phyloP scores from a whole-genome alignment of 1,140 invertebrate species.

The Callitettix versicolor region DNA sequence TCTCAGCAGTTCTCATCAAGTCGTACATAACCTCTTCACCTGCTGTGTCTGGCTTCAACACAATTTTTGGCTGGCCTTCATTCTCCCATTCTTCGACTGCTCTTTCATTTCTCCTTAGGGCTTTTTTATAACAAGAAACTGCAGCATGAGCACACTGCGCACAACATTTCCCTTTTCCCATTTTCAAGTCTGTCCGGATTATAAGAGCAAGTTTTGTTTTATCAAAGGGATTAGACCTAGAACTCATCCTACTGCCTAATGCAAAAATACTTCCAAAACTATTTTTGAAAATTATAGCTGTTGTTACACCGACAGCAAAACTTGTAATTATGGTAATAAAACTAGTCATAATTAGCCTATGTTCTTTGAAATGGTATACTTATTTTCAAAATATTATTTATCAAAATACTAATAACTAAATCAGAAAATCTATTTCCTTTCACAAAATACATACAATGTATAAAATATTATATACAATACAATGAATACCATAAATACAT shows the following conservation, averaged over 20 bases:
- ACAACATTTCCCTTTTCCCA: slow-evolving; percentile 90
- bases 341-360: too few species aligned
- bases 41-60: slow-evolving; percentile 39
- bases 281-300: too few species aligned
- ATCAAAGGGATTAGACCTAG: neutral
- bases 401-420: neutral
- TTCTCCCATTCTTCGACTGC: slow-evolving; percentile 62
- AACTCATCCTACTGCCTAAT: too few species aligned
- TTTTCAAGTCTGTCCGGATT: slow-evolving; percentile 80
- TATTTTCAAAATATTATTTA: neutral
- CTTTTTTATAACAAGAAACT: slow-evolving; percentile 63
- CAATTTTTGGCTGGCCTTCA: slow-evolving; percentile 73
- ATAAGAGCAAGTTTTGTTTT: slow-evolving; percentile 67
- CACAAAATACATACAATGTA: too few species aligned
- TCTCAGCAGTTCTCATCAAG: slow-evolving; percentile 53
- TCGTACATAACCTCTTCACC: slow-evolving; percentile 49
- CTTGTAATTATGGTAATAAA: too few species aligned
- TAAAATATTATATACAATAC: too few species aligned
- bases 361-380: too few species aligned
- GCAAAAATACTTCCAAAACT: too few species aligned
- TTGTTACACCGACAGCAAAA: too few species aligned
- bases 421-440: neutral
- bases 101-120: slow-evolving; percentile 45
- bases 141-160: slow-evolving; percentile 89
- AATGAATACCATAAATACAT: too few species aligned